Percentiles rank a stretch among this genome's conserved stretches.
Evolutionary conservation across 2,888 invertebrate genomes (phyloP).

Genomic region (Agonopterix alstromeriana): DNA sequence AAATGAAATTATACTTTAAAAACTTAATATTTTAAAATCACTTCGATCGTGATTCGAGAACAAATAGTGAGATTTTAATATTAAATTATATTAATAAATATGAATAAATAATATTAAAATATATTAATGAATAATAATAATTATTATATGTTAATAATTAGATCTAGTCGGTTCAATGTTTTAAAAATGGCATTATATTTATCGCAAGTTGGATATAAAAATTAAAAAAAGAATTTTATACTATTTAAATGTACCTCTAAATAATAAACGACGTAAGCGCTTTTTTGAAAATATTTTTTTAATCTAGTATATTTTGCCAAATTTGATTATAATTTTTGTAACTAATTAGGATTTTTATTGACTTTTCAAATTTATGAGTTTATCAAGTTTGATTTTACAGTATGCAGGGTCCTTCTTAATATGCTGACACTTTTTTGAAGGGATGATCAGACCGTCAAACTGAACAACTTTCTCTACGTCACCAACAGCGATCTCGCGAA

Average conservation of each 20-base stretch:
- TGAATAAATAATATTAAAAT: conserved; percentile 12
- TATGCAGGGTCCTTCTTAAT: too few species aligned
- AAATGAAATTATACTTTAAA: not conserved
- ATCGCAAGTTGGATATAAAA: conserved; percentile 42
- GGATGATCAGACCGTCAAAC: too few species aligned
- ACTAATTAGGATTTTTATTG: too few species aligned
- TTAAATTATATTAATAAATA: conserved; percentile 11
- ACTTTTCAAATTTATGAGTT: too few species aligned
- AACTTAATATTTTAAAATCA: not conserved
- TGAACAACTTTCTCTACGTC: too few species aligned
- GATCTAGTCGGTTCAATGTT: conserved; percentile 20
- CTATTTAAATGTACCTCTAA: conserved; percentile 9
- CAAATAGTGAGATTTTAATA: conserved; percentile 58
- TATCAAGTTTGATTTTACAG: too few species aligned
- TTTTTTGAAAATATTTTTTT: too few species aligned
- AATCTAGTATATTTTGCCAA: too few species aligned
- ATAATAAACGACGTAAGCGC: too few species aligned
- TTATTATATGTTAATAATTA: conserved; percentile 15
- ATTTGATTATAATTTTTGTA: too few species aligned
- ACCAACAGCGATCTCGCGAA: too few species aligned
- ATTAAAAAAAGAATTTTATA: conserved; percentile 34
- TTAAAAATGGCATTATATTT: conserved; percentile 25
- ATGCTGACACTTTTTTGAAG: too few species aligned
- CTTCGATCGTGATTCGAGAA: conserved; percentile 25
- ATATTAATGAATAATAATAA: conserved; percentile 17